Percentiles rank a stretch among this genome's conserved stretches.
These are phyloP conservation scores for Crotophaga sulcirostris DNA, from an alignment of 2,113 vertebrate genomes.

Conservation along the genomic window DNA sequence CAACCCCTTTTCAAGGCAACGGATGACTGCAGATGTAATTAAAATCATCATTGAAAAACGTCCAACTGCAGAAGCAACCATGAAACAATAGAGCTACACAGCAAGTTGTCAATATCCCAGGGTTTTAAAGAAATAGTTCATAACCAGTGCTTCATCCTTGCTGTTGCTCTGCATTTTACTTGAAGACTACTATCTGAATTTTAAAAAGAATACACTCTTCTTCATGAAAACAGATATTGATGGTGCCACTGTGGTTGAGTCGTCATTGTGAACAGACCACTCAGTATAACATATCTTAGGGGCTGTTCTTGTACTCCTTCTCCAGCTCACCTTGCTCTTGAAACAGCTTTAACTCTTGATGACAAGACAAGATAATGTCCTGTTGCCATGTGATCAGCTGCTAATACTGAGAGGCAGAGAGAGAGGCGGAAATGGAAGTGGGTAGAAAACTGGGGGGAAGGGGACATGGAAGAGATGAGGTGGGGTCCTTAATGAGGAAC, in stretches of 20 bases:
- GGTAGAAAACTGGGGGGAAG: neutral
- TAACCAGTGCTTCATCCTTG: neutral
- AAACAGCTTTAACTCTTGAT: neutral
- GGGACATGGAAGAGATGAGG: neutral
- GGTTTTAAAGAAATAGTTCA: neutral
- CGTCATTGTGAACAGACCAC: neutral
- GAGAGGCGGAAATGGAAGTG: fast-evolving
- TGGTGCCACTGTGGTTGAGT: neutral
- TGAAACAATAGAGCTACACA: neutral
- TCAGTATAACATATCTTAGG: neutral
- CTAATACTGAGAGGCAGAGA: neutral
- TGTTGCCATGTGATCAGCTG: neutral
- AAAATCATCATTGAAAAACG: neutral
- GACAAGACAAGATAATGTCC: neutral
- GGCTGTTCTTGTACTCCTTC: neutral
- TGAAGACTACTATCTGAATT: neutral
- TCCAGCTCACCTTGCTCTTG: neutral
- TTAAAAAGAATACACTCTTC: neutral
- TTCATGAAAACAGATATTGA: neutral
- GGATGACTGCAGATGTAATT: neutral
- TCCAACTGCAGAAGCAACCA: neutral
- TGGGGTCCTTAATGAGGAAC: too few relatives aligned
- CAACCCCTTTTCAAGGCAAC: neutral
- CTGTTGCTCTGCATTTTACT: neutral
- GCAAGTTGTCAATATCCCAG: neutral